Conservation (phyloP, 1,140 invertebrate species). For the Drosophila elegans region DNA sequence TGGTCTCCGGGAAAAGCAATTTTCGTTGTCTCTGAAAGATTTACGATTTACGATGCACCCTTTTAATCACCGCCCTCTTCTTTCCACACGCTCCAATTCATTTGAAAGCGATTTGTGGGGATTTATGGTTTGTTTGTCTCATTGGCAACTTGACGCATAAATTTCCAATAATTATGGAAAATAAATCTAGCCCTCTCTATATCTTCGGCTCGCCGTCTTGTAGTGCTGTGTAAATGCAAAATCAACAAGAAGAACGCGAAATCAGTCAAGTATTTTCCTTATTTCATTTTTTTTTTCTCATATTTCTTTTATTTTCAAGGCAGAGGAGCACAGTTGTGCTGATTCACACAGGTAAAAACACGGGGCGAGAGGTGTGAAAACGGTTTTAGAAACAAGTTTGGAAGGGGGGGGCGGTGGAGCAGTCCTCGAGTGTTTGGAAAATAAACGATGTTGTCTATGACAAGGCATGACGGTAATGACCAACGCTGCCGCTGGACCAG, state of each 20-base stretch:
- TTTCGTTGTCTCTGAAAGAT: slow-evolving; percentile 23
- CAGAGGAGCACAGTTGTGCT: slow-evolving; percentile 52
- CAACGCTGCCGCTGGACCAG: slow-evolving; percentile 23
- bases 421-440: slow-evolving; percentile 55
- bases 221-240: slow-evolving; percentile 53
- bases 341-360: slow-evolving; percentile 40
- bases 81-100: slow-evolving; percentile 43
- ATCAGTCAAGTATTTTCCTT: slow-evolving; percentile 70
- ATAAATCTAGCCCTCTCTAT: slow-evolving; percentile 21
- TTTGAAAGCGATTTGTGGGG: slow-evolving; percentile 42
- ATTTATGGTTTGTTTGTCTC: slow-evolving; percentile 53
- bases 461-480: slow-evolving; percentile 82
- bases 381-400: slow-evolving; percentile 18
- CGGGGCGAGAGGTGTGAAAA: slow-evolving; percentile 68
- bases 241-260: slow-evolving; percentile 68
- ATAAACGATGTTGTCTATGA: slow-evolving; percentile 83
- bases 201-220: neutral
- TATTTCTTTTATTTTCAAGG: neutral
- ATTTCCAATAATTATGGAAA: slow-evolving; percentile 50
- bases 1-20: slow-evolving; percentile 30
- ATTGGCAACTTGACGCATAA: slow-evolving; percentile 45
- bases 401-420: neutral
- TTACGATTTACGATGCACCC: slow-evolving; percentile 35
- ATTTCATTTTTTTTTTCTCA: neutral
- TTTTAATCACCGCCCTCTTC: slow-evolving; percentile 1